Conservation (phyloP, 1,140 invertebrate genomes). For the Conopomorpha cramerella region DNA sequence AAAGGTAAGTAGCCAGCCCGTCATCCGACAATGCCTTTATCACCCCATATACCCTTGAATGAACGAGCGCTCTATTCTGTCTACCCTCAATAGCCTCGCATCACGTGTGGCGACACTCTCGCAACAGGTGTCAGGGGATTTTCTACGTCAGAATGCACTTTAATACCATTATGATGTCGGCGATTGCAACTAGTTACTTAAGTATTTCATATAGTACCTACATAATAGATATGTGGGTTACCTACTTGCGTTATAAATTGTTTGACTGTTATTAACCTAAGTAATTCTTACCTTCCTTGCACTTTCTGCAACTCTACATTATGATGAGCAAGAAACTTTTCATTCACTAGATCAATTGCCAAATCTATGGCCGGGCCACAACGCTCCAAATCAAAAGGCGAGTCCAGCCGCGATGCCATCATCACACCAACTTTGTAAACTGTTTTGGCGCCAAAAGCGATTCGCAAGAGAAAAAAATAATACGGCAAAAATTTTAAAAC, state of each 20-base stretch:
- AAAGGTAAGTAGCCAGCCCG: no score
- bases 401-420: slow-evolving; percentile 80
- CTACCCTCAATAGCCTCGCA: no score
- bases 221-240: neutral
- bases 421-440: slow-evolving; percentile 80
- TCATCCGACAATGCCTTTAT: no score
- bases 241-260: neutral
- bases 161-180: no score
- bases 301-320: slow-evolving; percentile 75
- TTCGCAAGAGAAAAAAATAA: neutral
- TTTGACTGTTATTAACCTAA: neutral
- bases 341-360: slow-evolving; percentile 77
- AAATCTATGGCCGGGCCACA: slow-evolving; percentile 86
- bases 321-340: slow-evolving; percentile 72
- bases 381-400: slow-evolving; percentile 82
- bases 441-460: slow-evolving; percentile 6
- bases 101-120: no score
- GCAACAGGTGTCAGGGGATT: no score
- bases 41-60: no score
- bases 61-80: no score
- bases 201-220: no score
- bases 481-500: neutral
- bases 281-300: slow-evolving; percentile 68
- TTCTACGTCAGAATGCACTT: no score
- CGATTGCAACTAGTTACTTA: no score